Base-by-base conservation (phyloP, 2,888 invertebrate genomes). In the Melanostoma mellinum region DNA sequence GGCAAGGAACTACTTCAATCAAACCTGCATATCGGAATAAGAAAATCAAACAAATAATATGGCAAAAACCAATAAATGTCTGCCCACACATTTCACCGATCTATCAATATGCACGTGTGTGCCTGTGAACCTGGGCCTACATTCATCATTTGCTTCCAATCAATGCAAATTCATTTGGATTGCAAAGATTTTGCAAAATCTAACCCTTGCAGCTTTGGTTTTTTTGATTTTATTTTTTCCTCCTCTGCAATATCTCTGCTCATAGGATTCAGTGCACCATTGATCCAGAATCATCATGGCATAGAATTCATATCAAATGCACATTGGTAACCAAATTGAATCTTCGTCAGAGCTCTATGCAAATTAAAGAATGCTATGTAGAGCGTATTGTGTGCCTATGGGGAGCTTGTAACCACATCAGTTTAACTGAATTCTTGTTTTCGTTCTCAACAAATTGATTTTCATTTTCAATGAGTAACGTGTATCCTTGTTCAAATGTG, bases 241-340 rank as follows among this genome's bases (percentile, higher is more conserved):
- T 48, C n/a, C 40, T n/a, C 35, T 6, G n/a, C 5, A 8, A 9
- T 48, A 36, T 56, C 50, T 38, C 38, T 6, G 38, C 42, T 46
- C 44, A 63, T 72, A 20, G 63, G 56, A 77, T 36, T 63, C 44
- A 44, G 60, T 65, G 72, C 71, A 63, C 76, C 67, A 74, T 74
- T 73, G 78, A 73, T 48, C 73, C 65, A 48, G 60, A 44, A 30
- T n/a, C 50, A 63, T 20, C 60, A 50, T 46, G 30, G 36, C 48
- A 50, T 60, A 33, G 35, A 60, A 40, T 71, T 33, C 76, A 58
- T 65, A 81, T 69, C 48, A 56, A 72, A 67, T 71, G 58, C 74
- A 68, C 78, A 74, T 79, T 84, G 84, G 55, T 79, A 79, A 79
- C 84, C 84, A 79, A 84, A 84, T 84, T 79, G 79, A 79, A 79